Conservation (phyloP, 64 coral and sea anemone species). For the Astreopora myriophthalma region DNA sequence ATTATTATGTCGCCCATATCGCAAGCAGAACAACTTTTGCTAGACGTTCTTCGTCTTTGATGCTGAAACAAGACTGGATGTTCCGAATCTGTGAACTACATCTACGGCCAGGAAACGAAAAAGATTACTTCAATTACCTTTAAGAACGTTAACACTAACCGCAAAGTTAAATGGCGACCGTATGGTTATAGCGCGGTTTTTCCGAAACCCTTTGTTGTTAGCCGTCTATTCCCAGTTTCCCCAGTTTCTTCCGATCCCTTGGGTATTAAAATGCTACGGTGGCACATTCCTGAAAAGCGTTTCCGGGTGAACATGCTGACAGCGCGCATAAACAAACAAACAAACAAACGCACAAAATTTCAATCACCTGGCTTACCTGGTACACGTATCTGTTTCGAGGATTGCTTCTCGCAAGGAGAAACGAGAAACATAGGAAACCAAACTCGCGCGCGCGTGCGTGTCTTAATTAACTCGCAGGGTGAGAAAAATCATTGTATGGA, state of each 20-base stretch:
- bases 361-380: too few species aligned
- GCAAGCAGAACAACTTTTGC: background rate
- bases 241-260: background rate
- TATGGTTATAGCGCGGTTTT: background rate
- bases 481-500: too few species aligned
- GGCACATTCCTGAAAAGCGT: too few species aligned
- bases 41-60: background rate
- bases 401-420: too few species aligned
- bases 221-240: background rate
- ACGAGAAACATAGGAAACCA: too few species aligned
- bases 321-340: too few species aligned
- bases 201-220: background rate
- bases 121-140: background rate
- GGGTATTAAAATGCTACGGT: too few species aligned
- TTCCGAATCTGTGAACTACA: background rate
- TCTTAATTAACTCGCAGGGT: too few species aligned
- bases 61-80: background rate
- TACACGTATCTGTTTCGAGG: too few species aligned
- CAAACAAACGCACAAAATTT: too few species aligned
- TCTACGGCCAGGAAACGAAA: background rate
- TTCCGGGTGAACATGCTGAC: too few species aligned
- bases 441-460: too few species aligned
- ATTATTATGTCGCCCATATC: conserved; percentile 88
- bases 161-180: background rate
- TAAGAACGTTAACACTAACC: background rate